phyloP scores from a whole-genome alignment of 2,113 vertebrate genomes.

The Cettia cetti region DNA sequence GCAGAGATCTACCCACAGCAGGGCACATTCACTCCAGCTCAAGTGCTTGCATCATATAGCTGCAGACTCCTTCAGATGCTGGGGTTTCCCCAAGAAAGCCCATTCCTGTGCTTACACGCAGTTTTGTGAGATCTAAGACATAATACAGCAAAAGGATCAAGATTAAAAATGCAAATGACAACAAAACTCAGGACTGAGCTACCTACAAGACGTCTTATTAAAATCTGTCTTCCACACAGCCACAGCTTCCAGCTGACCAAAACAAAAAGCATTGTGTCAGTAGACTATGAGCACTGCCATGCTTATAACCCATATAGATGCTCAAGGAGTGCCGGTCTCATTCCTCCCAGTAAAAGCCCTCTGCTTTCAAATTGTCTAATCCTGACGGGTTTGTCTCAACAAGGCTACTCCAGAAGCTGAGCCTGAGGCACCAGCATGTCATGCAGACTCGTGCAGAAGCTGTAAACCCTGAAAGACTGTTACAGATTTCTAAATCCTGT shows the following conservation, averaged over 20 bases:
- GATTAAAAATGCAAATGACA: neutral
- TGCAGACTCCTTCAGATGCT: neutral
- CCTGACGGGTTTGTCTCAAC: neutral
- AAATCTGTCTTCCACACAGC: neutral
- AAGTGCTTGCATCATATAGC: neutral
- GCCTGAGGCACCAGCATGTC: neutral
- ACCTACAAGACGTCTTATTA: neutral
- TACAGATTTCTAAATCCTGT: neutral
- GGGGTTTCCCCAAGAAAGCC: neutral
- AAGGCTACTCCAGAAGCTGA: neutral
- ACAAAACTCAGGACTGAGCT: neutral
- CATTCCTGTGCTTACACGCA: neutral
- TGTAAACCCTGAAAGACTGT: neutral
- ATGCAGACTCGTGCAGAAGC: neutral
- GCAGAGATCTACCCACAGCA: neutral
- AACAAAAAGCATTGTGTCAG: neutral
- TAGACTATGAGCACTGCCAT: fast-evolving
- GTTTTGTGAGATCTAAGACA: neutral
- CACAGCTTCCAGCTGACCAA: neutral
- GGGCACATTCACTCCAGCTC: neutral
- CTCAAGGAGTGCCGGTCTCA: neutral
- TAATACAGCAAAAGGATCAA: neutral
- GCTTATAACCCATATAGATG: fast-evolving
- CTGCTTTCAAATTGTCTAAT: neutral
- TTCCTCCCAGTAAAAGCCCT: neutral